Evolutionary conservation across 2,797 vertebrate genomes (phyloP), one percentile per base, ranked within the genome.

Genomic region (Megalops cyprinoides): DNA sequence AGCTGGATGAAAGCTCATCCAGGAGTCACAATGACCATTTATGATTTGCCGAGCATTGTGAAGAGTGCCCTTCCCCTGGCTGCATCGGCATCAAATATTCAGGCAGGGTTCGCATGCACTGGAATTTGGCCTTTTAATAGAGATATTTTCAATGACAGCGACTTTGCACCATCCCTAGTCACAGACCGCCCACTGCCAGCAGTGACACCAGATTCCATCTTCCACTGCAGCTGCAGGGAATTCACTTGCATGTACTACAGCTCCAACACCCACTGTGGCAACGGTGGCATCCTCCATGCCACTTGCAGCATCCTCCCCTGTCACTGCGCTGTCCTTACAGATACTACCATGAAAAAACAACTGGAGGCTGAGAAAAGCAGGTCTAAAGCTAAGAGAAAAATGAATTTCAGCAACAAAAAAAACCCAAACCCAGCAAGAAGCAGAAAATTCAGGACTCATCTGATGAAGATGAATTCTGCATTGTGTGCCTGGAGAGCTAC

Each of bases 131-230:
- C 74, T 67, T 77, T 76, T 31, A 42, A 67, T 51, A 48, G 31
- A 14, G 23, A 76, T 37, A 76, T 81, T 76, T 65, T 81, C n/a
- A 76, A 75, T 67, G 80, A 81, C 39, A 34, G 60, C 8, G 75
- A 81, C 60, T 71, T 81, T 81, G 80, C 62, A 56, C 62, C 80
- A 28, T 71, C 80, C 46, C 49, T 56, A 71, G 75, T 81, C 74
- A 76, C 80, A 82, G 81, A 78, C 67, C 81, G 28, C 81, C 81
- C 39, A 58, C 25, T 34, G 65, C 81, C 75, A 78, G 65, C 76
- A 58, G 76, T 79, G 62, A 51, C 62, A 69, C 77, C 65, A 58
- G 78, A 55, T 71, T 71, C 81, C 49, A 82, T 78, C 76, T n/a
- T 78, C 49, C 49, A 44, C 62, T 76, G 25, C 71, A 48, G 42